Evolutionary conservation across 1,140 invertebrate species (phyloP), one percentile per base, ranked within the genome.

Genomic region (Drosophila malerkotliana): DNA sequence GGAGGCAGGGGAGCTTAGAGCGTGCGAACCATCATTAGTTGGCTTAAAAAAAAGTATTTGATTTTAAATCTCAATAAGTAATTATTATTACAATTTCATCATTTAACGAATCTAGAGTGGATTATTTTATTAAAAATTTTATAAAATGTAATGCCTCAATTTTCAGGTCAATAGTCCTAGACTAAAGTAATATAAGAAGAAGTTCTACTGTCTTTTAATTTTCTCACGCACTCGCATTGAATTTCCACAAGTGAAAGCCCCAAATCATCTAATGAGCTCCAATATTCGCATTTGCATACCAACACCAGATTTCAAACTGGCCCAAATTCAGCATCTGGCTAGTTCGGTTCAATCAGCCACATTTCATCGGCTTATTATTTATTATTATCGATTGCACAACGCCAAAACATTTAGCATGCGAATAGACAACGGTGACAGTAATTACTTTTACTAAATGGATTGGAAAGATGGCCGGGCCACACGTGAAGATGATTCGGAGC

Each of bases 361-460:
- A 45, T 73, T 72, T 52, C 41, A 64, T 39, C n/a, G 34, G n/a
- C 60, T 53, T 64, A 73, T 74, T 74, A 73, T 73, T 74, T 73
- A 56, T 51, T 52, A 67, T 82, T 82, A 73, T 81, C 77, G 81
- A 73, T 84, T 84, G 68, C 73, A 69, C 49, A 87, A 81, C 73
- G 28, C 37, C 34, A 7, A 15, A 12, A 44, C 14, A 56, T 69
- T 74, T 32, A 51, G 49, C 15, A 37, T 41, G 30, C 58, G 57
- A 37, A 69, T 59, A 58, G 72, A 49, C 72, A 76, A 69, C 60
- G 78, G 57, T 74, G 81, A 77, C 81, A 77, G 60, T 87, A 87
- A 87, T 87, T 81, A 67, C 54, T 67, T 77, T 81, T 67, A 66
- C 81, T 84, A 84, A 84, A 77, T 81, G 77, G 73, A 47, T 68